phyloP scores from a whole-genome alignment of 2,797 vertebrate genomes.

The Mionectes olivaceus region DNA sequence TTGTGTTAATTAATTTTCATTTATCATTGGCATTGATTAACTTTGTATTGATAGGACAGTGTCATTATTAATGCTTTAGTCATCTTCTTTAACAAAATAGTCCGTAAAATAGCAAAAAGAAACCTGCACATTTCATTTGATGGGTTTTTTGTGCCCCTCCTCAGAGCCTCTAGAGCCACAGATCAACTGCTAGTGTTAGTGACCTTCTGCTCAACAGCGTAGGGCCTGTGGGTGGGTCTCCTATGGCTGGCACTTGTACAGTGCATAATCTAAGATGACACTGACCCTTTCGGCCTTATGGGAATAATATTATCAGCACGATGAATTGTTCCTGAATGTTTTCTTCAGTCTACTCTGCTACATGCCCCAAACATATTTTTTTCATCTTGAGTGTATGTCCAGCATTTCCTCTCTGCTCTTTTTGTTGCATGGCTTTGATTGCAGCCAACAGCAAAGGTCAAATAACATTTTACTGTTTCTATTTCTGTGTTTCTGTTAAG shows the following conservation, averaged over 20 bases:
- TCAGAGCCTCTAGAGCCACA: not conserved
- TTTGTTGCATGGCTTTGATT: conserved; percentile 17
- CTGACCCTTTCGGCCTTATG: not conserved
- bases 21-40: not conserved
- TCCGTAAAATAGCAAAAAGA: not conserved
- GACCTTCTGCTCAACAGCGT: conserved; percentile 8
- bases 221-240: not conserved
- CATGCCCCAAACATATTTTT: not conserved
- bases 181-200: conserved; percentile 43
- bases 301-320: conserved; percentile 23
- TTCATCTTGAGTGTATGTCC: not conserved
- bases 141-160: not conserved
- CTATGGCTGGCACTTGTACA: not conserved
- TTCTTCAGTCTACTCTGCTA: not conserved
- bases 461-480: conserved; percentile 33
- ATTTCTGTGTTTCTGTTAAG: conserved; percentile 30
- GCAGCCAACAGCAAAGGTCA: conserved; percentile 54
- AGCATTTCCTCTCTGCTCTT: not conserved
- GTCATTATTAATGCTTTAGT: not conserved
- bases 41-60: not conserved
- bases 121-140: not conserved
- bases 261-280: conserved; percentile 36
- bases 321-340: conserved; percentile 32
- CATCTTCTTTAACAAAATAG: not conserved
- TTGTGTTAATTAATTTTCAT: not conserved